Evolutionary conservation across 2,797 vertebrate species (phyloP), one percentile per base, ranked within the genome.

Genomic region (Falco rusticolus): DNA sequence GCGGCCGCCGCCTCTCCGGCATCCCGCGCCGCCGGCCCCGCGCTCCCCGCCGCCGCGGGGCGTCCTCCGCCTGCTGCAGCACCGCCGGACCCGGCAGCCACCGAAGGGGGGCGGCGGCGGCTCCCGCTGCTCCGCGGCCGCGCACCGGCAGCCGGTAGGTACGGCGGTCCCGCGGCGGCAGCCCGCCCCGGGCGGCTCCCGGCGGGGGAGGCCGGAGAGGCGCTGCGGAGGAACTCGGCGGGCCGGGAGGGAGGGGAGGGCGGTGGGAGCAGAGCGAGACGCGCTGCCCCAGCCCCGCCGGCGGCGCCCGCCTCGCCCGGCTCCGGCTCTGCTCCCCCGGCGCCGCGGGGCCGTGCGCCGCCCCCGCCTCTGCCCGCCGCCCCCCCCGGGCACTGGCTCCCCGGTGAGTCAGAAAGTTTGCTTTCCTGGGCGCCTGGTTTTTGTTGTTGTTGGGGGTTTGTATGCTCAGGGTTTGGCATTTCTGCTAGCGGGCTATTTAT

Each of bases 11-110:
- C 94, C 81, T 92, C 96, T 70, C 88, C 94, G 82, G 70, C 78
- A 54, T 63, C 72, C 71, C n/a, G 37, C 68, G 13, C 63, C 76
- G 34, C 92, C 96, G 92, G 94, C 89, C 90, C 96, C 95, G 84
- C 92, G 33, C 85, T 96, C 86, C 91, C 88, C 81, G 94, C 97
- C 97, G 94, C 96, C 96, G 78, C 95, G 95, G 97, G 96, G 97
- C 96, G 97, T 98, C 97, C 97, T 97, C 94, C 50, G 95, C 96
- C 96, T n/a, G 82, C 94, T 80, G 94, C 94, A 89, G 89, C 63
- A 37, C 85, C 68, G 68, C 57, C 76, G 56, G 80, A 69, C 33
- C 48, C 64, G 74, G 79, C 60, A 81, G 78, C 71, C 68, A 57
- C 77, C 79, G 77, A 64, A 82, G 56, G 53, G 50, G 41, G 34